phyloP scores from a whole-genome alignment of 2,113 vertebrate genomes.

The Cettia cetti region DNA sequence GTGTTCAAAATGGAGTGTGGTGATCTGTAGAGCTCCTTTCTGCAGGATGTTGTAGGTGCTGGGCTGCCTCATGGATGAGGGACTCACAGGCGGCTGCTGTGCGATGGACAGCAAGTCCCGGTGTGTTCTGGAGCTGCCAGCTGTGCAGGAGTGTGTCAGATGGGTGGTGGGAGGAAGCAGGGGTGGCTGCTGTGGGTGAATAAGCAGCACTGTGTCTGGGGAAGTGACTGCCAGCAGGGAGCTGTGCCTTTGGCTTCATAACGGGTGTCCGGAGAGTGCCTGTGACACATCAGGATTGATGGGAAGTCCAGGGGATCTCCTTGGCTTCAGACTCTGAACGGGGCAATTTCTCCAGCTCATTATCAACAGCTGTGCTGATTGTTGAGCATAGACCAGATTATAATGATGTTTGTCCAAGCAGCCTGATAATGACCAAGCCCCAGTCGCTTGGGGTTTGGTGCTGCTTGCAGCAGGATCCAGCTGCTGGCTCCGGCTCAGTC shows the following conservation, averaged over 20 bases:
- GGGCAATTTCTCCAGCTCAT: background rate
- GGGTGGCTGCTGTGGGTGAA: background rate
- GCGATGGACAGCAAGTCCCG: background rate
- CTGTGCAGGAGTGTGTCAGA: background rate
- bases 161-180: background rate
- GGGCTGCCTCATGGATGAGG: background rate
- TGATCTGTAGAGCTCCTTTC: background rate
- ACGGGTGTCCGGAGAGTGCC: rapidly evolving
- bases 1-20: background rate
- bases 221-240: background rate
- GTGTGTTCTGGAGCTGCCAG: background rate
- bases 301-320: background rate
- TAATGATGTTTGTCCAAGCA: background rate
- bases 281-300: background rate
- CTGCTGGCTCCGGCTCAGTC: background rate
- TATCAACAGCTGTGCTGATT: background rate
- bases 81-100: background rate
- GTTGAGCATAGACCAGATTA: background rate
- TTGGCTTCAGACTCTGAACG: background rate
- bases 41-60: background rate
- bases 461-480: background rate
- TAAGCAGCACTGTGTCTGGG: background rate
- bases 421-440: background rate
- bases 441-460: background rate
- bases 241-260: background rate